Base-by-base conservation (phyloP, 2,888 invertebrate species). In the Thera obeliscata region DNA sequence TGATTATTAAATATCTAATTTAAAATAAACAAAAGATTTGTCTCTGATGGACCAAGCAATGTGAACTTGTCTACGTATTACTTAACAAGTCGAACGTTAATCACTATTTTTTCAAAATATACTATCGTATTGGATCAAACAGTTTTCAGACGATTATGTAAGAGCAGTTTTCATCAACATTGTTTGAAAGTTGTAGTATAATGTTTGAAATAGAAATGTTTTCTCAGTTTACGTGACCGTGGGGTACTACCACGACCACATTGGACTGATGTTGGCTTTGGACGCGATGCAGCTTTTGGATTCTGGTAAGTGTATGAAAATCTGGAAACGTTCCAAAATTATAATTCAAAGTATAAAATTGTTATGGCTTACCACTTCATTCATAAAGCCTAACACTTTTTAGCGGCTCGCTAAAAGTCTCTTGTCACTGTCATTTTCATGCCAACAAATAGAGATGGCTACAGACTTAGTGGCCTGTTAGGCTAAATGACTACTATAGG, bases 161-260 rank as follows among this genome's bases (percentile, higher is more conserved):
- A 36, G 36, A 55, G n/a, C 55, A 55, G 35, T 36, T 36, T 55
- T 55, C 11, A 55, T 35, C 4, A 36, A 35, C 36, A 36, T n/a
- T n/a, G 38, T 41, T 56, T 56, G 41, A 41, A n/a, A 8, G 52
- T 8, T 12, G 2, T 22, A 52, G 12, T 8, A 22, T 22, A 52
- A 7, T 52, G 33, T 35, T 54, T 61, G 11, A 61, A 54, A 59
- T 48, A 61, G 38, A 64, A 48, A 35, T 61, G 69, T 73, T 74
- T 73, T 86, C 81, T n/a, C 95, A 98, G 98, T 98, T 88, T 98
- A 98, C 90, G 96, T 98, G 49, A 96, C 98, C 75, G 94, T 98
- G 75, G 98, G 98, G 1, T 96, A 97, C 85, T 96, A 97, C 81
- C 97, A 97, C 83, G 98, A 98, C 81, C 98, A 98, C 86, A 95